A percentile compares a stretch with the other conserved stretches of the same genome.
These are phyloP conservation scores for Athrips mouffetella DNA, from an alignment of 2,888 invertebrate species.

Conservation along the genomic window DNA sequence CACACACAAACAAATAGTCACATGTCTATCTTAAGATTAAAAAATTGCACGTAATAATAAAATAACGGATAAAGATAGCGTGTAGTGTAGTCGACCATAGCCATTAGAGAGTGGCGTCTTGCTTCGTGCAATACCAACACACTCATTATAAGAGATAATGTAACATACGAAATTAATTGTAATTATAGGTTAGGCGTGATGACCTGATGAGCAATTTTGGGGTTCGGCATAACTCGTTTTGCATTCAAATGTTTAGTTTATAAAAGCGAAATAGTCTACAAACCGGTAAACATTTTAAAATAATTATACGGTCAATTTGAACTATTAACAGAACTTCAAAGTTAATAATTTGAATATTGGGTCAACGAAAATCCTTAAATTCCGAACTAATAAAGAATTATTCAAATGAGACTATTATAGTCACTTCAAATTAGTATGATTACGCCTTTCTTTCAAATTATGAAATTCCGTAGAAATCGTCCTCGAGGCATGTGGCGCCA, in stretches of 20 bases:
- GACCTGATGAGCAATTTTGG: slow-evolving; percentile 30
- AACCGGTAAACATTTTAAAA: too few relatives aligned
- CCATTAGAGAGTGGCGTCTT: slow-evolving; percentile 42
- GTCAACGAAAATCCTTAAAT: background rate
- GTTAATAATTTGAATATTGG: background rate
- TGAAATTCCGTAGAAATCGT: slow-evolving; percentile 15
- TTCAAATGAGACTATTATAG: slow-evolving; percentile 8
- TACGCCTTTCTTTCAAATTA: slow-evolving; percentile 16
- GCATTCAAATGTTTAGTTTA: background rate
- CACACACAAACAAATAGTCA: background rate
- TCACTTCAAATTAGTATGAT: background rate
- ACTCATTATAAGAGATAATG: slow-evolving; percentile 47
- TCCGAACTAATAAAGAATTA: slow-evolving; percentile 1
- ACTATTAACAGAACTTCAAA: background rate
- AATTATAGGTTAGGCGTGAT: slow-evolving; percentile 43
- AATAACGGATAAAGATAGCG: slow-evolving; percentile 25
- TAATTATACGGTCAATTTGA: too few relatives aligned
- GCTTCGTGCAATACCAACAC: slow-evolving; percentile 46
- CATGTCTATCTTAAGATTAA: background rate
- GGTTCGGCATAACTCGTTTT: slow-evolving; percentile 27
- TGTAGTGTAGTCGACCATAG: slow-evolving; percentile 20
- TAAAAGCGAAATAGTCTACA: background rate
- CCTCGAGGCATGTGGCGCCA: slow-evolving; percentile 44
- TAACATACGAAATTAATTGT: slow-evolving; percentile 56
- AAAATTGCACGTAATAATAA: slow-evolving; percentile 3